These are phyloP conservation scores for Gymnoscopelus braueri DNA, from an alignment of 2,797 vertebrate genomes.

Conservation along the genomic window DNA sequence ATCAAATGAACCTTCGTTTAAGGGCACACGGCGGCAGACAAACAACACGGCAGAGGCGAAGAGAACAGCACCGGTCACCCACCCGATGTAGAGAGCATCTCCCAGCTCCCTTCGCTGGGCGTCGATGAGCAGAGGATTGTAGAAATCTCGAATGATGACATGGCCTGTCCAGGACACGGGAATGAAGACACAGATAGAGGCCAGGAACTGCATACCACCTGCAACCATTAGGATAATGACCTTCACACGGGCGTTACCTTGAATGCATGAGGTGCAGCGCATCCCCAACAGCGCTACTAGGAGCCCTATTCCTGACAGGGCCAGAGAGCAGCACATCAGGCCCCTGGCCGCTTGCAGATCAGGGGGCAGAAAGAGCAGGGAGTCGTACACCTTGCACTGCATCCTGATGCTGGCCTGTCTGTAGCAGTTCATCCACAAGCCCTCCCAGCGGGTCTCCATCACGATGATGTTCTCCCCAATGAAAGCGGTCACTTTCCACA, in stretches of 20 bases:
- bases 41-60: conserved; percentile 81
- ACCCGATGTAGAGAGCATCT: conserved; percentile 92
- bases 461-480: conserved; percentile 89
- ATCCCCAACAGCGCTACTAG: conserved; percentile 82
- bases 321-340: conserved; percentile 87
- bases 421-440: conserved; percentile 94
- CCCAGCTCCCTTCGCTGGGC: conserved; percentile 91
- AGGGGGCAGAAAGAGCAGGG: conserved; percentile 86
- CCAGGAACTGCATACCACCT: conserved; percentile 84
- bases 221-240: conserved; percentile 78
- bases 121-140: conserved; percentile 82
- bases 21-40: conserved; percentile 72
- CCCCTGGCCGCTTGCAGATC: conserved; percentile 87
- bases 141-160: conserved; percentile 88
- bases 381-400: conserved; percentile 92
- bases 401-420: conserved; percentile 86
- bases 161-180: conserved; percentile 90
- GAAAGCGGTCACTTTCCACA: conserved; percentile 95
- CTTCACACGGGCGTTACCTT: conserved; percentile 62
- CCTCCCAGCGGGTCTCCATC: conserved; percentile 92
- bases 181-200: conserved; percentile 84
- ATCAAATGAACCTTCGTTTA: conserved; percentile 58
- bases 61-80: conserved; percentile 85
- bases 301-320: conserved; percentile 81
- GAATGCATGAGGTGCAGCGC: conserved; percentile 78